Percentiles rank a stretch among this genome's conserved stretches.
These are phyloP conservation scores for Bicyclus anynana DNA, from an alignment of 1,140 invertebrate species.

Conservation along the genomic window DNA sequence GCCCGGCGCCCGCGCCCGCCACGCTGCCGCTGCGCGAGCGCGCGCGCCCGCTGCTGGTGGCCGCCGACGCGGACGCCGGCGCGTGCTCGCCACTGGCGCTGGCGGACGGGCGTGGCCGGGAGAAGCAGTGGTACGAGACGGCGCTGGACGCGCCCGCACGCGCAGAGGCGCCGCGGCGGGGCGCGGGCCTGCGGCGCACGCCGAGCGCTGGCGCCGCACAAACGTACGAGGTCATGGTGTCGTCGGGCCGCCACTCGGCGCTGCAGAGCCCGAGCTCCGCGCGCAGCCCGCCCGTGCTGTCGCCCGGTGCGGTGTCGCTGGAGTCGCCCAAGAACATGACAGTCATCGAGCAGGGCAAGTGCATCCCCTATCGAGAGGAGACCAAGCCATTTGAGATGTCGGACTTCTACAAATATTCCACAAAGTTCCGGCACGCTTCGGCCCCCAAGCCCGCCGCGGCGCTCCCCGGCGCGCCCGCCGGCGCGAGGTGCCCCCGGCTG, in stretches of 20 bases:
- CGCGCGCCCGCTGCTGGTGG: conserved; percentile 63
- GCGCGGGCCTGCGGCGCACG: conserved; percentile 59
- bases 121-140: conserved; percentile 87
- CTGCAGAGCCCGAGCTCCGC: conserved; percentile 64
- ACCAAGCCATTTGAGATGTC: conserved; percentile 98
- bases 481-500: conserved; percentile 53
- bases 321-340: conserved; percentile 89
- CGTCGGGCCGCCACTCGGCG: conserved; percentile 58
- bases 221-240: conserved; percentile 66
- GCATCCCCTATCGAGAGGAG: conserved; percentile 94
- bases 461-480: conserved; percentile 39
- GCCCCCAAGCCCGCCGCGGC: conserved; percentile 39
- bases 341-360: conserved; percentile 90
- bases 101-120: conserved; percentile 63
- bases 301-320: conserved; percentile 78
- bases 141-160: conserved; percentile 81
- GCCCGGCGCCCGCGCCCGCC: conserved; percentile 61
- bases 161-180: conserved; percentile 55
- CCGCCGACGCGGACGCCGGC: conserved; percentile 66
- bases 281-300: conserved; percentile 59
- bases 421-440: conserved; percentile 88
- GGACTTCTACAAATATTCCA: conserved; percentile 98
- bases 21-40: conserved; percentile 47
- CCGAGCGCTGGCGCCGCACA: conserved; percentile 67
- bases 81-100: conserved; percentile 62